Conservation (phyloP, 2,888 invertebrate genomes). For the Pomacea canaliculata region DNA sequence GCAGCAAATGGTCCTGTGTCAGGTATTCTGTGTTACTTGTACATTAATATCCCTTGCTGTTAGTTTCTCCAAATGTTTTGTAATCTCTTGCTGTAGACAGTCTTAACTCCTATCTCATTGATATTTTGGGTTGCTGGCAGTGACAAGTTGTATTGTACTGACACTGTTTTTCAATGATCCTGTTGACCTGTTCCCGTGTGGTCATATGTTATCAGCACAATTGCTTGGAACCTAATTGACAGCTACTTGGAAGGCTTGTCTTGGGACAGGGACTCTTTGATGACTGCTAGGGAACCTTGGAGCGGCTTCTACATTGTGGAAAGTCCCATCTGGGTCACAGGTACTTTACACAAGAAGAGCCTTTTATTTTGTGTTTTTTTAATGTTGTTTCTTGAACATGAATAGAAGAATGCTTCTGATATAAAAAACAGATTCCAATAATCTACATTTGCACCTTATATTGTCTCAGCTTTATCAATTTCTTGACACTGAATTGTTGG, state of each 20-base stretch:
- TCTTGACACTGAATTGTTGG: no score
- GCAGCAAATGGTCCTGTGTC: no score
- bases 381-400: background rate
- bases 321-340: constrained; percentile 68
- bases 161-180: no score
- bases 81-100: background rate
- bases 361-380: background rate
- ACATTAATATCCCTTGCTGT: no score
- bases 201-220: constrained; percentile 55
- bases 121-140: background rate
- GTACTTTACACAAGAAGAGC: constrained; percentile 34
- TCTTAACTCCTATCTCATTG: background rate
- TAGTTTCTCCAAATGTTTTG: background rate
- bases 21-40: no score
- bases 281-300: constrained; percentile 70
- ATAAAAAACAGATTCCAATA: background rate
- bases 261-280: constrained; percentile 64
- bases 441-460: background rate
- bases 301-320: constrained; percentile 66
- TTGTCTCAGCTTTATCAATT: no score
- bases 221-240: constrained; percentile 69
- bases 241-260: constrained; percentile 66
- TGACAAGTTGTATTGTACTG: background rate
- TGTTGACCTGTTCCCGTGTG: no score
- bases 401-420: background rate